These are phyloP conservation scores for Catharus fuscescens DNA, from an alignment of 2,113 vertebrate species.

Conservation along the genomic window DNA sequence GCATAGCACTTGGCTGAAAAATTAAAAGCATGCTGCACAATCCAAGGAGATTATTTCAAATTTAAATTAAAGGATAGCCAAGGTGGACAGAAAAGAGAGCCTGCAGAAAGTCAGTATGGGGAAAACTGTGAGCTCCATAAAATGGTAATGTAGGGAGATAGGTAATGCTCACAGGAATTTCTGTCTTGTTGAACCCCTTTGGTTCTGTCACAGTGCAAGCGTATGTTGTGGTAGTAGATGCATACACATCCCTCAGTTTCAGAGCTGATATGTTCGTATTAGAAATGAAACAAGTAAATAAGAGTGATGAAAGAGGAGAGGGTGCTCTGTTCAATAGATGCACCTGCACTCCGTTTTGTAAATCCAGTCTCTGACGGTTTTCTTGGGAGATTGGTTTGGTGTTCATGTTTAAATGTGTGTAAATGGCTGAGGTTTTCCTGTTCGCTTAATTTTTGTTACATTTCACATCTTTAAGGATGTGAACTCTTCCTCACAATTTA, in stretches of 20 bases:
- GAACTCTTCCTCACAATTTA: neutral
- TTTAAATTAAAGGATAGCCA: neutral
- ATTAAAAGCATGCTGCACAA: neutral
- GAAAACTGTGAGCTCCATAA: neutral
- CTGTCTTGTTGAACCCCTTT: neutral
- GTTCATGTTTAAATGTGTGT: neutral
- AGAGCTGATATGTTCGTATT: neutral
- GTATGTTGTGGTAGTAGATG: neutral
- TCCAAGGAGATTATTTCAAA: conserved; percentile 11
- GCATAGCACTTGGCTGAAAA: conserved; percentile 34
- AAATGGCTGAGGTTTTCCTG: neutral
- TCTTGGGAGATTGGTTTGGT: neutral
- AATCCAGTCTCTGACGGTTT: neutral
- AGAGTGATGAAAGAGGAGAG: neutral
- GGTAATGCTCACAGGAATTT: neutral
- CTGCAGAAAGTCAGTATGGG: neutral
- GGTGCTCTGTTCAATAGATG: neutral
- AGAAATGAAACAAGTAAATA: neutral
- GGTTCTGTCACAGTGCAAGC: neutral
- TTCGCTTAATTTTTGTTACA: neutral
- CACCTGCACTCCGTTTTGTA: neutral
- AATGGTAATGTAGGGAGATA: neutral
- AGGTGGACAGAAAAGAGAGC: neutral
- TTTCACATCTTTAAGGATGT: neutral
- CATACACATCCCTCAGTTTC: neutral